A percentile compares a stretch with the other conserved stretches of the same genome.
Conservation (phyloP, 2,113 vertebrate species). For the Prunella fulvescens region DNA sequence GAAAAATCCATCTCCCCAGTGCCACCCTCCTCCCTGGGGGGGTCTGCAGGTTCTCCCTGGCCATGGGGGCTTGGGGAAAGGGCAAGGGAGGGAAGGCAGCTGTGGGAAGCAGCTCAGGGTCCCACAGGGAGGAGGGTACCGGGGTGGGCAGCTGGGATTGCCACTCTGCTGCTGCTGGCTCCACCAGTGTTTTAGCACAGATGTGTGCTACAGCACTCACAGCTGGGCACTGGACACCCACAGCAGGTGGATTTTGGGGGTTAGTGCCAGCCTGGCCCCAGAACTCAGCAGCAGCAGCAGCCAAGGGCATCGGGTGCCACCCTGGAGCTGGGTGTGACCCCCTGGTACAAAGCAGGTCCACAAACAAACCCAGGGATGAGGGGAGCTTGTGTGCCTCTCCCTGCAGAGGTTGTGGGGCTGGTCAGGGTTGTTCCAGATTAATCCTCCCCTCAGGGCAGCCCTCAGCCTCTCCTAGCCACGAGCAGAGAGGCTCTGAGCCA, state of each 20-base stretch:
- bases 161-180: background rate
- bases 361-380: background rate
- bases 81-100: background rate
- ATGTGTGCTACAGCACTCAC: background rate
- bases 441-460: accelerated
- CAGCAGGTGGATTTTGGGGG: background rate
- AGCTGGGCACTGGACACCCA: background rate
- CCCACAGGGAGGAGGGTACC: background rate
- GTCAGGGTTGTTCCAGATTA: background rate
- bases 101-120: background rate
- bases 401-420: background rate
- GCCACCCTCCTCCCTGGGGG: background rate
- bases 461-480: background rate
- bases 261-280: background rate
- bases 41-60: background rate
- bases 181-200: background rate
- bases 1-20: background rate
- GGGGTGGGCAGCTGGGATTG: background rate
- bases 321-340: background rate
- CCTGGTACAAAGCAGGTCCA: background rate
- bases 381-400: accelerated
- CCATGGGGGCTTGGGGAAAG: background rate
- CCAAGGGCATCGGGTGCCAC: background rate
- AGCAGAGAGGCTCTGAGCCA: background rate
- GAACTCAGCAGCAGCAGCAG: background rate